Conservation (phyloP, 2,888 invertebrate species). For the Clostera curtula region DNA sequence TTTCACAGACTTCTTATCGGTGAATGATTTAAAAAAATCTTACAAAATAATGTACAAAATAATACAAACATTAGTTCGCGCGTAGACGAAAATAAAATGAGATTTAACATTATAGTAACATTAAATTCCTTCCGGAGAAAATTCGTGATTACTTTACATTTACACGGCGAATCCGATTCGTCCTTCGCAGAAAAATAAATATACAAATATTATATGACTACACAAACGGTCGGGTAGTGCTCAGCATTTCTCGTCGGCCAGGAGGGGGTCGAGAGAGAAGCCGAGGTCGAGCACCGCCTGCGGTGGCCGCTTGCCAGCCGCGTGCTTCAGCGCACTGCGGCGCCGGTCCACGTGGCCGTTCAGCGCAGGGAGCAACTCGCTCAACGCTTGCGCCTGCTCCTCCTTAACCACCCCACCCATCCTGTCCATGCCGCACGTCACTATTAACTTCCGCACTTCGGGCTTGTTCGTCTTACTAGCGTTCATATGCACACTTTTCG, state of each 20-base stretch:
- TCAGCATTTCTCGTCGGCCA: slow-evolving; percentile 71
- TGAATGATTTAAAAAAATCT: slow-evolving; percentile 58
- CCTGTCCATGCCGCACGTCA: slow-evolving; percentile 55
- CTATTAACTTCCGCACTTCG: slow-evolving; percentile 66
- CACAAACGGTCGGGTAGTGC: slow-evolving; percentile 47
- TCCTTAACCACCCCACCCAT: slow-evolving; percentile 10
- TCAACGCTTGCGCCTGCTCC: slow-evolving; percentile 41
- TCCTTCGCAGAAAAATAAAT: slow-evolving; percentile 67
- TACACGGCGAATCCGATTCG: slow-evolving; percentile 49
- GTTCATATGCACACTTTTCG: slow-evolving; percentile 62
- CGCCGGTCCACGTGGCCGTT: slow-evolving; percentile 44
- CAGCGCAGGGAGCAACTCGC: slow-evolving; percentile 47
- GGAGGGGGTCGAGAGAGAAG: slow-evolving; percentile 61
- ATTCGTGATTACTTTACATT: slow-evolving; percentile 59
- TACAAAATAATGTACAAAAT: slow-evolving; percentile 74
- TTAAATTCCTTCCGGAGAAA: slow-evolving; percentile 50
- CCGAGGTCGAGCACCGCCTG: slow-evolving; percentile 52
- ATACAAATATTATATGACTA: slow-evolving; percentile 61
- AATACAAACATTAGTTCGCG: slow-evolving; percentile 67
- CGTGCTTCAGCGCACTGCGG: slow-evolving; percentile 29
- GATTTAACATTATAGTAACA: slow-evolving; percentile 59
- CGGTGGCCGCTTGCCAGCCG: slow-evolving; percentile 35
- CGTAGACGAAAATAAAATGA: slow-evolving; percentile 51
- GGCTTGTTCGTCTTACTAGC: slow-evolving; percentile 60
- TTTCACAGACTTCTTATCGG: slow-evolving; percentile 41